These are phyloP conservation scores for Papilio gigon DNA, from an alignment of 2,888 invertebrate species.

Conservation along the genomic window DNA sequence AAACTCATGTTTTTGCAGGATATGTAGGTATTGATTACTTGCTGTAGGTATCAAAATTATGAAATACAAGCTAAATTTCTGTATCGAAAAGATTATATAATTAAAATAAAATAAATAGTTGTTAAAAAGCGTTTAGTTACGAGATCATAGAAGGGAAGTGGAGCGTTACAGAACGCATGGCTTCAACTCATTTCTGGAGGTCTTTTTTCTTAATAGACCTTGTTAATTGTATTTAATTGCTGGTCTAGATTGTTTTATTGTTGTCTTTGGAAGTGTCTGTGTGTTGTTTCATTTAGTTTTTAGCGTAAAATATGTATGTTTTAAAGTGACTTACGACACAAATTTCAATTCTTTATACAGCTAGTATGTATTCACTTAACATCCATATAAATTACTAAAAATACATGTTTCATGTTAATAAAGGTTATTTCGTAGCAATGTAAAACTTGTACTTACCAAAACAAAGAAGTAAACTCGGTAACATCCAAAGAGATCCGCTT, in stretches of 20 bases:
- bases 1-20: neutral
- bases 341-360: neutral
- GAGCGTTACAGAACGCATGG: conserved; percentile 6
- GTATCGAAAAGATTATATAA: neutral
- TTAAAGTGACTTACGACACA: neutral
- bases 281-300: neutral
- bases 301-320: neutral
- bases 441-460: conserved; percentile 61
- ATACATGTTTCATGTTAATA: conserved; percentile 34
- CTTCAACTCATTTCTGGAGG: neutral
- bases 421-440: conserved; percentile 44
- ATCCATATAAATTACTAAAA: conserved; percentile 39
- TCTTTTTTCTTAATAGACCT: conserved; percentile 7
- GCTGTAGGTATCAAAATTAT: neutral
- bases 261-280: neutral
- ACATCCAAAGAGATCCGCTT: conserved; percentile 52
- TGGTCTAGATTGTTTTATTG: neutral
- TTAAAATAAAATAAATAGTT: conserved; percentile 2
- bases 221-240: conserved; percentile 16
- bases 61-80: neutral
- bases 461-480: conserved; percentile 43
- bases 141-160: conserved; percentile 7
- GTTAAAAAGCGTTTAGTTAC: conserved; percentile 7
- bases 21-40: neutral
- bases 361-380: neutral